Evolutionary conservation across 35 echinoderm and acorn worm genomes (phyloP).

Genomic region (Apostichopus parvimensis): DNA sequence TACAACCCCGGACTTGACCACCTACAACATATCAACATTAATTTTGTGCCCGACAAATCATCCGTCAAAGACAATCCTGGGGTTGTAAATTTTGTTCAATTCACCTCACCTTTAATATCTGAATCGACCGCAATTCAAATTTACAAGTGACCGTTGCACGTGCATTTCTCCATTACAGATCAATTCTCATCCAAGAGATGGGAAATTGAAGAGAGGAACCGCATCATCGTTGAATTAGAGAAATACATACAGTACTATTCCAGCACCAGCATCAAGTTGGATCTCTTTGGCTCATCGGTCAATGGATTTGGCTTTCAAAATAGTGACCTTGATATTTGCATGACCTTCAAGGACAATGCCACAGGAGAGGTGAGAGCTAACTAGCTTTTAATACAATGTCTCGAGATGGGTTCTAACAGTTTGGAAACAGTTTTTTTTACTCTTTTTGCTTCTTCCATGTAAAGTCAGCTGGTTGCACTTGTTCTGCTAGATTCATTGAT

Average conservation of each 20-base stretch:
- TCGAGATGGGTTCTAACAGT: too few species aligned
- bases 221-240: conserved; percentile 52
- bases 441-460: too few species aligned
- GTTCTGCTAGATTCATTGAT: too few species aligned
- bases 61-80: neutral
- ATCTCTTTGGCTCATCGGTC: conserved; percentile 83
- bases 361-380: conserved; percentile 63
- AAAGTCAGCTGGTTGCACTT: too few species aligned
- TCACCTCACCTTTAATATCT: too few species aligned
- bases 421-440: too few species aligned
- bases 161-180: conserved; percentile 21
- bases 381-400: too few species aligned
- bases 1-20: too few species aligned
- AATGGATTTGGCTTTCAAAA: conserved; percentile 95
- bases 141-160: too few species aligned
- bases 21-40: too few species aligned
- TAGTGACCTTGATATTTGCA: conserved; percentile 94
- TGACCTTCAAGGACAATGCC: conserved; percentile 66
- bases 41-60: neutral
- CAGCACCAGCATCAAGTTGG: conserved; percentile 38
- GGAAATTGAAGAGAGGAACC: conserved; percentile 46
- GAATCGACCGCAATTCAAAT: too few species aligned
- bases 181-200: conserved; percentile 22
- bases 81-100: too few species aligned
- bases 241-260: conserved; percentile 40